These are phyloP conservation scores for Spatulosminthurus flaviceps DNA, from an alignment of 2,888 invertebrate species.

Conservation along the genomic window DNA sequence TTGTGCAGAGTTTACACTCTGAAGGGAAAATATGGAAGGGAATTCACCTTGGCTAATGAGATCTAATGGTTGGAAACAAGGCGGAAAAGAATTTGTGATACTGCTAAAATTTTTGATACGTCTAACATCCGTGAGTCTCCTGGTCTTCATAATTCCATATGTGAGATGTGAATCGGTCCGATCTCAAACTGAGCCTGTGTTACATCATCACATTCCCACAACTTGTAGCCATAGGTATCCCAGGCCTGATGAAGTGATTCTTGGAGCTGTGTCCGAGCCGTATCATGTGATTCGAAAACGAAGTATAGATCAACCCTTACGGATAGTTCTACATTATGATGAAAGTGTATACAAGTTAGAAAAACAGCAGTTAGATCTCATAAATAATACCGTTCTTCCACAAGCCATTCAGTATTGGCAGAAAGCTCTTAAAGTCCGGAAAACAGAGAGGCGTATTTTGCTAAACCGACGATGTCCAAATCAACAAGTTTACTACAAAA, in stretches of 20 bases:
- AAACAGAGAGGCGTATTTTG: slow-evolving; percentile 84
- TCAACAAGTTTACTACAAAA: slow-evolving; percentile 84
- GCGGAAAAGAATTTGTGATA: neutral
- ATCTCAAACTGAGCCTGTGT: slow-evolving; percentile 5
- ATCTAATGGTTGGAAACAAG: neutral
- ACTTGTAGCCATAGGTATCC: slow-evolving; percentile 43
- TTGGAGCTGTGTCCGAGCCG: slow-evolving; percentile 83
- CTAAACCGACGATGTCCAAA: slow-evolving; percentile 88
- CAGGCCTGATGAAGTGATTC: slow-evolving; percentile 69
- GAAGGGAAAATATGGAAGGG: slow-evolving; percentile 12
- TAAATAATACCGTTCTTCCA: slow-evolving; percentile 87
- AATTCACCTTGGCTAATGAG: neutral
- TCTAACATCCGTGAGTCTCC: neutral
- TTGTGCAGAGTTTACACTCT: neutral
- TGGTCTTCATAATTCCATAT: neutral
- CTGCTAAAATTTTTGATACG: neutral
- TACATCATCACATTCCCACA: neutral
- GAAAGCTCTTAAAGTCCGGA: slow-evolving; percentile 85
- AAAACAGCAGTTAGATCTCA: slow-evolving; percentile 82
- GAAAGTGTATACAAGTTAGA: slow-evolving; percentile 89
- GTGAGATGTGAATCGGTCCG: neutral
- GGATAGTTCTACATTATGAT: slow-evolving; percentile 87
- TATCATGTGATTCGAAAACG: slow-evolving; percentile 80
- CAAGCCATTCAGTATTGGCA: slow-evolving; percentile 95
- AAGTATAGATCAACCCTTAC: slow-evolving; percentile 81